Conservation (phyloP, 2,888 invertebrate genomes). For the Petrolisthes manimaculis region DNA sequence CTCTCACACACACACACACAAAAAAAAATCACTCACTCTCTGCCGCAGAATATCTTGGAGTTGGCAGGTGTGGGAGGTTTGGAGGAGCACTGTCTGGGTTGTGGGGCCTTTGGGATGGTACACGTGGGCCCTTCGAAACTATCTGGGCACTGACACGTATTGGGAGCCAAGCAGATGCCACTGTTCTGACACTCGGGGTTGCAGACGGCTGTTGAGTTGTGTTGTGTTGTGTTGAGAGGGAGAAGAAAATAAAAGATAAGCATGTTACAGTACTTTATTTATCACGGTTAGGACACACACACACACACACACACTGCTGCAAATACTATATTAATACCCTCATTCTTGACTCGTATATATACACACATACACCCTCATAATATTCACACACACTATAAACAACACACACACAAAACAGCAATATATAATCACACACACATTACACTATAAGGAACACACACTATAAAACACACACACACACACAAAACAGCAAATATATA, state of each 20-base stretch:
- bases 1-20: background rate
- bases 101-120: constrained; percentile 77
- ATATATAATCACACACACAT: background rate
- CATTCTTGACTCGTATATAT: background rate
- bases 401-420: background rate
- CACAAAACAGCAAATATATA: no score
- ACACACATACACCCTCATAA: background rate
- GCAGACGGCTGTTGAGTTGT: constrained; percentile 83
- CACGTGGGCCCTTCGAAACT: constrained; percentile 81
- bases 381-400: background rate
- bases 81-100: constrained; percentile 56
- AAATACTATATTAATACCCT: background rate
- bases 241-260: background rate
- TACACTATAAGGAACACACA: no score
- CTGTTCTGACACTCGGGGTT: constrained; percentile 82
- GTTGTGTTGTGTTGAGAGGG: background rate
- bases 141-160: constrained; percentile 81
- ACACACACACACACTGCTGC: background rate
- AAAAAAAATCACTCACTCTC: constrained; percentile 50
- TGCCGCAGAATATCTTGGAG: constrained; percentile 65
- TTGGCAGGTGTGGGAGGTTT: constrained; percentile 66
- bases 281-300: no score
- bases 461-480: background rate
- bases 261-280: no score
- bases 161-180: constrained; percentile 82